phyloP scores from a whole-genome alignment of 2,888 invertebrate genomes.

The Hedya salicella region DNA sequence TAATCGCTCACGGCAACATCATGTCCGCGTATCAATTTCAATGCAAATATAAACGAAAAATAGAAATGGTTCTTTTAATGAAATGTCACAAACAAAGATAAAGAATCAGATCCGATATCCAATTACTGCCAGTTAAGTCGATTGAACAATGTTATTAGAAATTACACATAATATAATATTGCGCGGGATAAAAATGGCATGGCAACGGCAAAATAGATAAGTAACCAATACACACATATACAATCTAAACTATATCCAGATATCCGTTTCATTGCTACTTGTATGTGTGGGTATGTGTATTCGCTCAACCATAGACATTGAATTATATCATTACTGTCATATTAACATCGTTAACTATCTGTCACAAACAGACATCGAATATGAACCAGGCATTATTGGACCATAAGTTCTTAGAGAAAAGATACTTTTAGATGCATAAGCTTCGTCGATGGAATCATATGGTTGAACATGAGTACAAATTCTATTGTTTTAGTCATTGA shows the following conservation, averaged over 20 bases:
- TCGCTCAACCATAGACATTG: not conserved
- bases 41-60: not conserved
- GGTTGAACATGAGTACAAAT: slow-evolving; percentile 5
- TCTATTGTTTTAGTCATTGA: not conserved
- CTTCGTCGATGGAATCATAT: slow-evolving; percentile 6
- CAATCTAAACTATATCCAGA: too few species aligned
- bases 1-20: too few species aligned
- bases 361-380: not conserved
- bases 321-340: slow-evolving; percentile 20
- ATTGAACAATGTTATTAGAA: too few species aligned
- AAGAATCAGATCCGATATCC: not conserved
- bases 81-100: not conserved
- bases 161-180: too few species aligned
- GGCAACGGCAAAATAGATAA: too few species aligned
- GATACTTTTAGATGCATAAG: not conserved
- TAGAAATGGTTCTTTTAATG: not conserved
- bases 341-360: slow-evolving; percentile 15
- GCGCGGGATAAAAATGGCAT: too few species aligned
- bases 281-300: not conserved
- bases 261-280: too few species aligned
- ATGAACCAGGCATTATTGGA: not conserved
- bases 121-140: not conserved
- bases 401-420: not conserved
- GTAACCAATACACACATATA: too few species aligned
- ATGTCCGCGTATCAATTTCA: too few species aligned